Base-by-base conservation (phyloP, 2,797 vertebrate genomes). In the Okamejei kenojei region DNA sequence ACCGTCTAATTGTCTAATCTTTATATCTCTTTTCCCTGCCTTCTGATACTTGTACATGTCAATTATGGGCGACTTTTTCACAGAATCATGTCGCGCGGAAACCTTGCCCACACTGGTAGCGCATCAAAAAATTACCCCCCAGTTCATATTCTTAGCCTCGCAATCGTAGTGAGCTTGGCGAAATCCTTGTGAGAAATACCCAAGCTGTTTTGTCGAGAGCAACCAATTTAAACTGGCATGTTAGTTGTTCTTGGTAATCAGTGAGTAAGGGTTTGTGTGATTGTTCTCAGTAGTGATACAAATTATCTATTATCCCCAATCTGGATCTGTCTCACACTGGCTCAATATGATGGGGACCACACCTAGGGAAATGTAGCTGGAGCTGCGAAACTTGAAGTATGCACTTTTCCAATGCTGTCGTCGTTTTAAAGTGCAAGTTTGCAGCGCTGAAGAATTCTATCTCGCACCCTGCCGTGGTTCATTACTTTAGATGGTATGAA, bases 311-410 rank as follows among this genome's bases (percentile, higher is more conserved):
- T 21, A 8, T 91, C 7, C 71, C 38, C 65, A 71, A 74, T 29
- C 35, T 91, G 71, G 86, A 73, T 74, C 54, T 92, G 38, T 71
- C 23, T 7, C 15, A 15, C n/a, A 73, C 90, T n/a, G 63, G 63
- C 61, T 35, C 17, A 81, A 17, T 1, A 23, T 84, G 45, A 23
- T 90, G 7, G 23, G 65, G 23, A 91, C 11, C 26, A 26, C 10
- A 26, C 35, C 73, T 38, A 74, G 35, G 71, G 38, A 38, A n/a
- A 71, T 38, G 38, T 54, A 32, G 74, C 71, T 26, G 35, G 35
- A 26, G 23, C 23, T n/a, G n/a, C n/a, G n/a, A n/a, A 92, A 54
- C 88, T 92, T 76, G 90, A 92, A 92, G 76, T 76, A 29, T 76
- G 38, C 90, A 58, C 58, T 21, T 76, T 92, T 76, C 90, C 15